Conservation (phyloP, 2,888 invertebrate genomes). For the Brachyptera risi region DNA sequence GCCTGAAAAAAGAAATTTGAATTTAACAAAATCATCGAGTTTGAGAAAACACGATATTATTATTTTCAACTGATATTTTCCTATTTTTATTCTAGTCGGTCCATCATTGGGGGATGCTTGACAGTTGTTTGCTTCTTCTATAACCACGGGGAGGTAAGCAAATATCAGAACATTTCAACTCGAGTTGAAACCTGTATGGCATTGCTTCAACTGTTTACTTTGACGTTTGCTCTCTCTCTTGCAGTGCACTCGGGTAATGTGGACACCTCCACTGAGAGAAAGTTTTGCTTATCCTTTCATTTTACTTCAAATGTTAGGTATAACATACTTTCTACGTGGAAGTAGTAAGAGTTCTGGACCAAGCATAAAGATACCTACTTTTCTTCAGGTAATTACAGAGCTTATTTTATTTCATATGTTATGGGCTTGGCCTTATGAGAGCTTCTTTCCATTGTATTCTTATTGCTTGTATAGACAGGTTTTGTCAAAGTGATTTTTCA, state of each 20-base stretch:
- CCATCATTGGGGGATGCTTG: conserved; percentile 67
- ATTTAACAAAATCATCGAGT: too few species aligned
- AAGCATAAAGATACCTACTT: neutral
- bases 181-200: neutral
- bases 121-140: conserved; percentile 69
- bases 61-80: too few species aligned
- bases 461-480: too few species aligned
- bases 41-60: too few species aligned
- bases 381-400: conserved; percentile 21
- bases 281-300: conserved; percentile 81
- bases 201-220: too few species aligned
- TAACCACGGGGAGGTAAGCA: conserved; percentile 69
- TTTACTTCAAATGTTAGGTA: conserved; percentile 58
- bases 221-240: too few species aligned
- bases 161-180: too few species aligned
- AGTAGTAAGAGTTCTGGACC: neutral
- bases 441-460: too few species aligned
- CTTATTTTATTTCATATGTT: too few species aligned
- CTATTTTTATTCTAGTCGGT: conserved; percentile 51
- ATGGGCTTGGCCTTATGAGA: too few species aligned
- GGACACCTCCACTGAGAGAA: conserved; percentile 82
- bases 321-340: neutral
- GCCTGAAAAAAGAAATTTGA: too few species aligned
- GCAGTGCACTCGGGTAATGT: conserved; percentile 70
- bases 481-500: too few species aligned